phyloP scores from a whole-genome alignment of 2,888 invertebrate species.

The Galerucella nymphaeae region DNA sequence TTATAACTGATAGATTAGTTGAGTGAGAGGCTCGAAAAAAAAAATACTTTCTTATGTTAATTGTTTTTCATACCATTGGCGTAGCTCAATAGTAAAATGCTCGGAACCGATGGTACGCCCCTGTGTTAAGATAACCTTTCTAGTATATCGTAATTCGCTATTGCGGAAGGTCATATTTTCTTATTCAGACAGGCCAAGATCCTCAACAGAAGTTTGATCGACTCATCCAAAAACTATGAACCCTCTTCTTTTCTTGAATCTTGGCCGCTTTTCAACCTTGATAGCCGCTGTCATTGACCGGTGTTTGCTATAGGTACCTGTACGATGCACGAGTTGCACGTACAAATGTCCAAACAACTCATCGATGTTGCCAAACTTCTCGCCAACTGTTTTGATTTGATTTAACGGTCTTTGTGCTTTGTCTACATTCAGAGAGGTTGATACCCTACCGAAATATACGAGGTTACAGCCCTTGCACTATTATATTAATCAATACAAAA shows the following conservation, averaged over 20 bases:
- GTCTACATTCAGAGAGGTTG: conserved; percentile 18
- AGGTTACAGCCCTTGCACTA: conserved; percentile 3
- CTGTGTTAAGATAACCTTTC: conserved; percentile 2
- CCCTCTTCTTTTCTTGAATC: conserved; percentile 25
- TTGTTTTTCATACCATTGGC: too few relatives aligned
- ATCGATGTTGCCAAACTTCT: conserved; percentile 31
- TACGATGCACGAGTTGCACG: conserved; percentile 35
- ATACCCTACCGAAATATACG: conserved; percentile 18
- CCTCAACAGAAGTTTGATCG: conserved; percentile 12
- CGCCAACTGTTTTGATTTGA: conserved; percentile 28
- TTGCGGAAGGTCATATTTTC: conserved; percentile 35
- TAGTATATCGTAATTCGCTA: conserved; percentile 21
- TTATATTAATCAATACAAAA: background rate
- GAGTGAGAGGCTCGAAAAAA: too few relatives aligned
- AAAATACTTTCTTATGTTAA: too few relatives aligned
- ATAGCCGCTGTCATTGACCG: conserved; percentile 44
- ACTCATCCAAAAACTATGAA: conserved; percentile 33
- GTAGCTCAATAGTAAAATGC: background rate
- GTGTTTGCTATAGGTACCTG: conserved; percentile 39
- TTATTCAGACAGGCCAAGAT: conserved; percentile 20
- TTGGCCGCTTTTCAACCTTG: conserved; percentile 41
- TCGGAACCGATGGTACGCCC: background rate
- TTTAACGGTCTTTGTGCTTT: conserved; percentile 27
- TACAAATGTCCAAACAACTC: conserved; percentile 35
- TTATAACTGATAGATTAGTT: too few relatives aligned